Evolutionary conservation across 2,113 vertebrate genomes (phyloP).

Genomic region (Arenaria interpres): DNA sequence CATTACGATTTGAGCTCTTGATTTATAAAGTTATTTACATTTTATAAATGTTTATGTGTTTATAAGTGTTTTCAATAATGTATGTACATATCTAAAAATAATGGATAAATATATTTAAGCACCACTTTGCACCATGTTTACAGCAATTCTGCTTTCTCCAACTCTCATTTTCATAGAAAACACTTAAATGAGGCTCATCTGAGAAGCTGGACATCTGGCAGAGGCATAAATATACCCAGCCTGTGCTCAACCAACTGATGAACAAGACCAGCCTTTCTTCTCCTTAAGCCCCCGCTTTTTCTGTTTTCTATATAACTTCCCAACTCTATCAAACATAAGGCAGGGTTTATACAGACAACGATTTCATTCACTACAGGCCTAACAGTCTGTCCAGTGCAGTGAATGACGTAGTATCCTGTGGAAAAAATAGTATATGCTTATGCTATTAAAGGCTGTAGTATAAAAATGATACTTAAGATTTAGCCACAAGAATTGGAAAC

Average conservation of each 20-base stretch:
- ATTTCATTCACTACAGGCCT: neutral
- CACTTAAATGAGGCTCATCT: neutral
- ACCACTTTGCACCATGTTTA: neutral
- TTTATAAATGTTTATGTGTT: neutral
- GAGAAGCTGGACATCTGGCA: neutral
- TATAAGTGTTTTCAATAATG: neutral
- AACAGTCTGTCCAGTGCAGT: neutral
- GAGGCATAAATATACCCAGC: neutral
- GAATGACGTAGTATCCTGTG: neutral
- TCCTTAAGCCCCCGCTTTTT: neutral
- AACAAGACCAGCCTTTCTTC: neutral
- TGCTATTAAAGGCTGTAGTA: neutral
- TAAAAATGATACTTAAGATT: neutral
- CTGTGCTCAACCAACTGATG: neutral
- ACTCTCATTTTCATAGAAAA: neutral
- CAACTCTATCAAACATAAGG: neutral
- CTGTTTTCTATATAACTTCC: neutral
- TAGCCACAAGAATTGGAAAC: neutral
- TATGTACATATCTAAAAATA: neutral
- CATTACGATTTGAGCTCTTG: neutral
- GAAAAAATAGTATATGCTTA: constrained; percentile 16
- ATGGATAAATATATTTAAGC: neutral
- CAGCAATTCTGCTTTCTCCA: neutral
- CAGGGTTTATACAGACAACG: neutral
- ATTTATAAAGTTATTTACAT: neutral